A percentile compares a stretch with the other conserved stretches of the same genome.
phyloP scores from a whole-genome alignment of 2,113 vertebrate species.

The Bambusicola thoracicus region DNA sequence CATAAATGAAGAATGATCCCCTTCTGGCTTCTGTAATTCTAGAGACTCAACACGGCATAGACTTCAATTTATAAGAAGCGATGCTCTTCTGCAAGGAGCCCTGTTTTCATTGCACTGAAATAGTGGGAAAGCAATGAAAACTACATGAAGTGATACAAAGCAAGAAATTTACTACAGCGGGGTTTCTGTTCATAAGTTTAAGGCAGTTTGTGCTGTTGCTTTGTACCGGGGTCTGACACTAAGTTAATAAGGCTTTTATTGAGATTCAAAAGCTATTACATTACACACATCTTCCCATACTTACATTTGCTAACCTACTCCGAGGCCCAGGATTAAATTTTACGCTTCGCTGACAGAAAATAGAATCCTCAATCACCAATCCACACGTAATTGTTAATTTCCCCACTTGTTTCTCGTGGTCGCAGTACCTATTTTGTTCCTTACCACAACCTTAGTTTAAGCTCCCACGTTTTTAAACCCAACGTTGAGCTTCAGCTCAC shows the following conservation, averaged over 20 bases:
- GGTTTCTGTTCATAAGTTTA: not conserved
- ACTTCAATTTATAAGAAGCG: not conserved
- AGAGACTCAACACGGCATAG: not conserved
- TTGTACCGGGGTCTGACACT: conserved; percentile 13
- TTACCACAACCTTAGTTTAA: not conserved
- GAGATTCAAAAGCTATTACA: conserved; percentile 64
- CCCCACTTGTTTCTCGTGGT: conserved; percentile 20
- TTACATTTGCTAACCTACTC: conserved; percentile 32
- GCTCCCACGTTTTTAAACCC: not conserved
- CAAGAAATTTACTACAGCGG: conserved; percentile 2
- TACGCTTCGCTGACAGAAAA: conserved; percentile 70
- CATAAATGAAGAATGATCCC: not conserved
- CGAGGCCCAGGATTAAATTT: conserved; percentile 66
- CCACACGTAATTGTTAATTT: conserved; percentile 45
- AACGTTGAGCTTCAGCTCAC: not conserved
- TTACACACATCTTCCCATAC: conserved; percentile 56
- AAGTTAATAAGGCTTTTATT: conserved; percentile 46
- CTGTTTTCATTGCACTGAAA: conserved; percentile 19
- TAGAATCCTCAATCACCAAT: conserved; percentile 58
- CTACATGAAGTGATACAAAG: not conserved
- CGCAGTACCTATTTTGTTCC: not conserved
- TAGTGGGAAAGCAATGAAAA: not conserved
- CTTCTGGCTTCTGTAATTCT: not conserved
- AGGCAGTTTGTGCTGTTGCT: not conserved
- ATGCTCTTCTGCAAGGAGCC: conserved; percentile 4